These are phyloP conservation scores for Leptinotarsa texana DNA, from an alignment of 1,140 invertebrate genomes.

Conservation along the genomic window DNA sequence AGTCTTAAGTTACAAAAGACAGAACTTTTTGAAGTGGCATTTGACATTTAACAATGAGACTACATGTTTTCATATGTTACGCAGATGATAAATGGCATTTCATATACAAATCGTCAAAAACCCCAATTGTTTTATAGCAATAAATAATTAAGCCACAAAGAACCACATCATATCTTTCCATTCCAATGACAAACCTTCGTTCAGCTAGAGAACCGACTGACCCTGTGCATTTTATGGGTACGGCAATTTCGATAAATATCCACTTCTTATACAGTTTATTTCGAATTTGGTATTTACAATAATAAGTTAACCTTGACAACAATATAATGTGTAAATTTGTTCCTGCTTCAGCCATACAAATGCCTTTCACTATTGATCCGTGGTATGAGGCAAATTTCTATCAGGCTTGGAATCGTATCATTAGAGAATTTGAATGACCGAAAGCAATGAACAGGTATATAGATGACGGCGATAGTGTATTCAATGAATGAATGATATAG, in stretches of 20 bases:
- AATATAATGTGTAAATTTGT: constrained; percentile 13
- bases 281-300: constrained; percentile 14
- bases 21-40: too few species aligned
- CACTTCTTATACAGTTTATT: neutral
- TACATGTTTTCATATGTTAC: too few species aligned
- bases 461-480: too few species aligned
- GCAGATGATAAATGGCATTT: too few species aligned
- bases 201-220: neutral
- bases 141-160: neutral
- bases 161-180: neutral
- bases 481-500: too few species aligned
- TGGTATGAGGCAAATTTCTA: neutral
- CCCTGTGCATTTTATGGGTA: constrained; percentile 1
- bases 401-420: too few species aligned
- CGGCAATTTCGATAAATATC: neutral
- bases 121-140: too few species aligned
- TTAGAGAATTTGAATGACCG: too few species aligned
- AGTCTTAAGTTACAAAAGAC: too few species aligned
- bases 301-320: constrained; percentile 17
- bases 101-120: too few species aligned
- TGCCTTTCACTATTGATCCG: constrained; percentile 20
- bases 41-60: too few species aligned
- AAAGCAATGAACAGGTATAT: too few species aligned
- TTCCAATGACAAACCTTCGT: neutral
- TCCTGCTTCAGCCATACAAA: constrained; percentile 16